Conservation (phyloP, 2,888 invertebrate genomes). For the Sepioteuthis lessoniana region DNA sequence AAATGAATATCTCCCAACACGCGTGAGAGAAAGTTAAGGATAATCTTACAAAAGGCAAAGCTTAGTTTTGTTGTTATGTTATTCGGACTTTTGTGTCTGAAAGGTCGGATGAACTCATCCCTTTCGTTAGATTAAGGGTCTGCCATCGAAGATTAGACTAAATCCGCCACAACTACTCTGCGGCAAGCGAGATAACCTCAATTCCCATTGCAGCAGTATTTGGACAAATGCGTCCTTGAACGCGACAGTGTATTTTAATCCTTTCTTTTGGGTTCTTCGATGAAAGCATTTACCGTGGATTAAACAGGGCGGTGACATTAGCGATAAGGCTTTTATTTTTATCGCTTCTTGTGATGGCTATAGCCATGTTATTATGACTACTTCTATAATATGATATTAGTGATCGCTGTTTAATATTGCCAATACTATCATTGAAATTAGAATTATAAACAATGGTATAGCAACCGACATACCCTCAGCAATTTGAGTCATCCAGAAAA, state of each 20-base stretch:
- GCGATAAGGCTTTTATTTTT: not conserved
- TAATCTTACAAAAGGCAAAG: not conserved
- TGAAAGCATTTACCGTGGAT: not conserved
- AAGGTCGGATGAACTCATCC: not conserved
- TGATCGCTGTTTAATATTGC: not conserved
- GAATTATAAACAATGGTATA: not conserved
- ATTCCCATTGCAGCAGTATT: not conserved
- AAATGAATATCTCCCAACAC: no score
- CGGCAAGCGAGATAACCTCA: not conserved
- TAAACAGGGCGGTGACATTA: not conserved
- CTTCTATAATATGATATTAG: not conserved
- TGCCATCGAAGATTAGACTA: not conserved
- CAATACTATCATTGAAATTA: not conserved
- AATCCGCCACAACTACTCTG: not conserved
- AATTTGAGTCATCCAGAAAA: not conserved
- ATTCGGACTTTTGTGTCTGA: not conserved
- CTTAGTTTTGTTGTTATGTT: not conserved
- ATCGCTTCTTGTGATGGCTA: not conserved
- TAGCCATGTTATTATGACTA: not conserved
- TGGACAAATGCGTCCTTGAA: not conserved
- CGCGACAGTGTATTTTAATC: not conserved
- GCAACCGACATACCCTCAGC: not conserved
- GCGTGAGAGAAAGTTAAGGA: no score
- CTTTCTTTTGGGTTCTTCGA: not conserved
- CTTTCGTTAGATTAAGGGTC: not conserved